Evolutionary conservation across 30 jellyfish, hydroid and myxozoan genomes (phyloP).

Genomic region (Pelagia noctiluca): DNA sequence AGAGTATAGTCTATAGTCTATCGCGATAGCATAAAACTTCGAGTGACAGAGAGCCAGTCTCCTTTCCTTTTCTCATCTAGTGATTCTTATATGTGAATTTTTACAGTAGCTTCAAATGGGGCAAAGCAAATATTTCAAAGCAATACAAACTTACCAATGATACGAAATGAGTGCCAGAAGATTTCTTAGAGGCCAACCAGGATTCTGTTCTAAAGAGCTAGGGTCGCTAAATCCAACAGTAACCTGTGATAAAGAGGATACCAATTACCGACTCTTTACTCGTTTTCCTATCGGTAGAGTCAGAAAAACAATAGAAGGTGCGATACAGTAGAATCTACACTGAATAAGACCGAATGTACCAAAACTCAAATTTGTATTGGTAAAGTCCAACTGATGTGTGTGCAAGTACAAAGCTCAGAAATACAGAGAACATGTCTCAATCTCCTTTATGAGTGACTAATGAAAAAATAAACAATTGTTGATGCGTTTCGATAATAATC

Average conservation of each 20-base stretch:
- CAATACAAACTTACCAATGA: conserved; percentile 50
- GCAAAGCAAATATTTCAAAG: not conserved
- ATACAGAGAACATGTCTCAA: too few relatives aligned
- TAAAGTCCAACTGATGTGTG: too few relatives aligned
- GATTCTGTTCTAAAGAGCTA: conserved; percentile 76
- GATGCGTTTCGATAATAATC: too few relatives aligned
- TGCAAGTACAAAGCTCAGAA: too few relatives aligned
- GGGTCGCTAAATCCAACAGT: conserved; percentile 91
- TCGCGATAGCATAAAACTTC: not conserved
- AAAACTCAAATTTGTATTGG: too few relatives aligned
- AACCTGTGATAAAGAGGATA: conserved; percentile 38
- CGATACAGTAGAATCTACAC: not conserved
- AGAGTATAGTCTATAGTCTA: too few relatives aligned
- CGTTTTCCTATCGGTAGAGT: too few relatives aligned
- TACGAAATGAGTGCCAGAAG: conserved; percentile 74
- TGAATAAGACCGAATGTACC: too few relatives aligned
- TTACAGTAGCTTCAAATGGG: not conserved
- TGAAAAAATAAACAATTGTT: too few relatives aligned
- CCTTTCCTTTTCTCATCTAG: not conserved
- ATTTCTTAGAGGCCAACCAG: conserved; percentile 98
- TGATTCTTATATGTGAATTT: not conserved
- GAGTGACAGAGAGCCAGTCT: too few relatives aligned
- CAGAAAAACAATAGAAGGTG: not conserved
- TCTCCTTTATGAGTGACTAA: too few relatives aligned
- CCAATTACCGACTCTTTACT: too few relatives aligned